These are phyloP conservation scores for Lamellibrachia luymesi DNA, from an alignment of 1,140 invertebrate species.

Conservation along the genomic window DNA sequence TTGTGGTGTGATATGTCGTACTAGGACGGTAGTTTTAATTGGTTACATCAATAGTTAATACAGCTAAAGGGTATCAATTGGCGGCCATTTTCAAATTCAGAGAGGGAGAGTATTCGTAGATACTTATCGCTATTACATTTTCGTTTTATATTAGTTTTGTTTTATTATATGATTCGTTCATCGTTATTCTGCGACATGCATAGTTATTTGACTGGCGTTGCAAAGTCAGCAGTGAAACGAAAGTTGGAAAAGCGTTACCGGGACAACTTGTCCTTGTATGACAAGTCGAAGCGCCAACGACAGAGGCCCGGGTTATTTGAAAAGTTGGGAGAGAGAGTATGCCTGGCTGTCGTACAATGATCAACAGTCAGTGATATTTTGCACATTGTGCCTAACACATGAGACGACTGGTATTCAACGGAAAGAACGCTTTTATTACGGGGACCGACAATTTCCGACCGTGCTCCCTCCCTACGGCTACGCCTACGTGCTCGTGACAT, in stretches of 20 bases:
- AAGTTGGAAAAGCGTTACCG: neutral
- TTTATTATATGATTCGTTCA: neutral
- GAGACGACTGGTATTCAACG: neutral
- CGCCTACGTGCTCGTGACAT: too few species aligned
- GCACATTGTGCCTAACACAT: neutral
- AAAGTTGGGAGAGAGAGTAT: neutral
- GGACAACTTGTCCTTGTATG: neutral
- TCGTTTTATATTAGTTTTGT: neutral
- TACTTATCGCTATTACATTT: neutral
- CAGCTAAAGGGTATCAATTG: neutral
- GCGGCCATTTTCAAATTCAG: too few species aligned
- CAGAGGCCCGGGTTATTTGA: neutral
- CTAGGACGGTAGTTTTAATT: too few species aligned
- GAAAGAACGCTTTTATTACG: neutral
- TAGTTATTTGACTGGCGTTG: neutral
- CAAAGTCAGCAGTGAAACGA: neutral
- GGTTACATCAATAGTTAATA: neutral
- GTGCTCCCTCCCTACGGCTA: too few species aligned
- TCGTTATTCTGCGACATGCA: neutral
- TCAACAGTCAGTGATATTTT: neutral
- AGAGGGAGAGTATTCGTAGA: too few species aligned
- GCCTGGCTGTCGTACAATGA: neutral
- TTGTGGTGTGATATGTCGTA: neutral
- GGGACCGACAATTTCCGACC: neutral
- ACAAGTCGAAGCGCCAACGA: neutral